These are phyloP conservation scores for Ericerus pela DNA, from an alignment of 1,140 invertebrate species.

Conservation along the genomic window DNA sequence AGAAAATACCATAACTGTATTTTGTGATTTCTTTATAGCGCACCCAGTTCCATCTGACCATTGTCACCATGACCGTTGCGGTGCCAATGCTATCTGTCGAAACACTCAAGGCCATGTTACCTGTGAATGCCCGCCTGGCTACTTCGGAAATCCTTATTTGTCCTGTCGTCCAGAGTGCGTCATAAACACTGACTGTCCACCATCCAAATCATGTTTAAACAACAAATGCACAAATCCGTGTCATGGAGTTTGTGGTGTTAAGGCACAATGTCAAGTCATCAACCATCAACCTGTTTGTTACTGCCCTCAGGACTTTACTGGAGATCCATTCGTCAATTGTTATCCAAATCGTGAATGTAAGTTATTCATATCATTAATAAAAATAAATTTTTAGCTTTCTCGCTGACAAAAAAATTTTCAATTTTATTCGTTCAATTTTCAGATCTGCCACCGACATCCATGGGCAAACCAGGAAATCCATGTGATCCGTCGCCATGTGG, in stretches of 20 bases:
- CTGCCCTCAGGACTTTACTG: slow-evolving; percentile 50
- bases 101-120: slow-evolving; percentile 38
- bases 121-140: slow-evolving; percentile 49
- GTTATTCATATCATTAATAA: slow-evolving; percentile 4
- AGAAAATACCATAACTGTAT: too few species aligned
- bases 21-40: background rate
- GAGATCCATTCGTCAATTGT: slow-evolving; percentile 65
- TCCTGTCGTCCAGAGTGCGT: slow-evolving; percentile 63
- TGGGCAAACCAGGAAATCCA: slow-evolving; percentile 25
- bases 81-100: slow-evolving; percentile 56
- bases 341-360: slow-evolving; percentile 34
- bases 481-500: slow-evolving; percentile 58
- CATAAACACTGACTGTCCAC: slow-evolving; percentile 55
- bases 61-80: slow-evolving; percentile 53
- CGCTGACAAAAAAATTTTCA: background rate
- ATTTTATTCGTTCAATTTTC: slow-evolving; percentile 4
- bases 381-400: background rate
- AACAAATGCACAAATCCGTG: slow-evolving; percentile 69
- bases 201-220: slow-evolving; percentile 53
- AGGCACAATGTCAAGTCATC: slow-evolving; percentile 54
- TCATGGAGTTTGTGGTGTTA: slow-evolving; percentile 53
- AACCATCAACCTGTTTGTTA: slow-evolving; percentile 66
- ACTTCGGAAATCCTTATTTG: slow-evolving; percentile 45
- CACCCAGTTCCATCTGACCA: background rate
- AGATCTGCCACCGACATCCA: slow-evolving; percentile 17